These are phyloP conservation scores for Chloroceryle inda DNA, from an alignment of 2,797 vertebrate genomes.

Conservation along the genomic window DNA sequence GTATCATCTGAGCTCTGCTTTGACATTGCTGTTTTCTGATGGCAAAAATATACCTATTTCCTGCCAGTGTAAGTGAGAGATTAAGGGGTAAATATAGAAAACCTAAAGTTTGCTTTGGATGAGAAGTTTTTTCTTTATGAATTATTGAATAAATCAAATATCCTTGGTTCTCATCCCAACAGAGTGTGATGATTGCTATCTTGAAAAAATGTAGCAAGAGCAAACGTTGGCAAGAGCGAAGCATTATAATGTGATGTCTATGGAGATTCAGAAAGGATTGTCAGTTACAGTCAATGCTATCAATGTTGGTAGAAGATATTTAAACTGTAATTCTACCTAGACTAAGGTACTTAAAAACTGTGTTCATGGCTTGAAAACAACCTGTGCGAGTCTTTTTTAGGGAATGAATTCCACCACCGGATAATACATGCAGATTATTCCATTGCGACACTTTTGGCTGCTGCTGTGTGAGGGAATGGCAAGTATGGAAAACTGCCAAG, in stretches of 20 bases:
- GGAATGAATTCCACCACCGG: neutral
- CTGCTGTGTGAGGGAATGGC: constrained; percentile 37
- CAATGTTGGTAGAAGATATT: constrained; percentile 28
- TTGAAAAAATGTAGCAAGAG: constrained; percentile 73
- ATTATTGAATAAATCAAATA: constrained; percentile 77
- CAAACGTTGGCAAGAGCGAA: constrained; percentile 72
- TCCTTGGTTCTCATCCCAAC: constrained; percentile 73
- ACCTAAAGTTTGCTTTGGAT: constrained; percentile 74
- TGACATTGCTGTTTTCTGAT: constrained; percentile 72
- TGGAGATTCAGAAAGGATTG: constrained; percentile 41
- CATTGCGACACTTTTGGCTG: constrained; percentile 7
- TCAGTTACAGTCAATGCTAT: constrained; percentile 48
- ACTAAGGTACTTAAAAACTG: constrained; percentile 6
- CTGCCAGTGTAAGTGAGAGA: constrained; percentile 73
- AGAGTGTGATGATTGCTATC: constrained; percentile 72
- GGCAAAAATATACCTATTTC: constrained; percentile 74
- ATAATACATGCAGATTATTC: constrained; percentile 6
- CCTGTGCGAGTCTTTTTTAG: neutral
- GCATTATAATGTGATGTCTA: constrained; percentile 74
- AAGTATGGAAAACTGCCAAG: constrained; percentile 63
- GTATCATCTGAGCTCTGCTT: constrained; percentile 65
- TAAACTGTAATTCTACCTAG: constrained; percentile 59
- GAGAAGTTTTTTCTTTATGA: constrained; percentile 76
- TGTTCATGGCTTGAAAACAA: neutral
- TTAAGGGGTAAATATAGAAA: constrained; percentile 76